phyloP scores from a whole-genome alignment of 2,888 invertebrate species.

The Watsonalla cultraria region DNA sequence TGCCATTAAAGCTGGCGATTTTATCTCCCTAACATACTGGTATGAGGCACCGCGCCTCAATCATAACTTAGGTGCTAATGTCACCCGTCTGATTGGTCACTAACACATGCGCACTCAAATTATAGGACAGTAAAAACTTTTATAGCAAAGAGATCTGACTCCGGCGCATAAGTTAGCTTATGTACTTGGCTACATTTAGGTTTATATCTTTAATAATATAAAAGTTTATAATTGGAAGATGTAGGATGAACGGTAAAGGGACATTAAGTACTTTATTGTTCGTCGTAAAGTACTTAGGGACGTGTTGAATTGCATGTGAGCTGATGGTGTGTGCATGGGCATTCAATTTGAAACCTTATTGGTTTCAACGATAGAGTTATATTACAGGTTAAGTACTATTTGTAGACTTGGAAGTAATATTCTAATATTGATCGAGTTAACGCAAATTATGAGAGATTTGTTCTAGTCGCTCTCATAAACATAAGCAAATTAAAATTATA shows the following conservation, averaged over 20 bases:
- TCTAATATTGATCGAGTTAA: too few relatives aligned
- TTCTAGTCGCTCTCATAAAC: too few relatives aligned
- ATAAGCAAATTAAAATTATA: too few relatives aligned
- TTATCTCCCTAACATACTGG: constrained; percentile 63
- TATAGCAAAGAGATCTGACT: constrained; percentile 6
- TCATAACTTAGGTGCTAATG: constrained; percentile 68
- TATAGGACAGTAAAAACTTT: constrained; percentile 24
- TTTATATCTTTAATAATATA: constrained; percentile 20
- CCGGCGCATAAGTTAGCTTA: constrained; percentile 5
- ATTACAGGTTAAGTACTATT: background rate
- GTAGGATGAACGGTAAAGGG: background rate
- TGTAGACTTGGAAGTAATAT: too few relatives aligned
- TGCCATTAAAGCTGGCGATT: constrained; percentile 40
- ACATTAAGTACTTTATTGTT: background rate
- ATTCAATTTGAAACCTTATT: background rate
- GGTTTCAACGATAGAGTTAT: background rate
- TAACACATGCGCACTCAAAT: constrained; percentile 20
- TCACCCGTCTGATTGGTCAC: constrained; percentile 49
- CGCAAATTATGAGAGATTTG: too few relatives aligned
- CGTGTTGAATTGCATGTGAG: background rate
- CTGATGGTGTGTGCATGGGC: background rate
- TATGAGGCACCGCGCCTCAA: constrained; percentile 58
- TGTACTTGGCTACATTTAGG: constrained; percentile 12
- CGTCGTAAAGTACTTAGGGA: background rate
- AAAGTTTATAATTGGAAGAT: background rate